Evolutionary conservation across 2,797 vertebrate species (phyloP), one percentile per base, ranked within the genome.

Genomic region (Liasis olivaceus): DNA sequence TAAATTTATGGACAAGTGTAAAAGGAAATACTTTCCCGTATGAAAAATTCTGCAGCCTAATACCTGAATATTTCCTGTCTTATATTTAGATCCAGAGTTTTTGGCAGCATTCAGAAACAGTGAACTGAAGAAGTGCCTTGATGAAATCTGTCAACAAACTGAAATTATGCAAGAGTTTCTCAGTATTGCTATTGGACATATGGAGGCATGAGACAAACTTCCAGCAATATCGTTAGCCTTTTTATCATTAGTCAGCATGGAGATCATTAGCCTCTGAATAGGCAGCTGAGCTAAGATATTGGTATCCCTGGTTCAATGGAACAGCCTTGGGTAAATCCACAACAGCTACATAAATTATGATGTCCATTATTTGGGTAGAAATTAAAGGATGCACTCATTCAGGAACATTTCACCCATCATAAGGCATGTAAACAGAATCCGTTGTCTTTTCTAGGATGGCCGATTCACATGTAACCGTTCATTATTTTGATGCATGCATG

Each of bases 101-200:
- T 96, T 94, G n/a, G 56, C 85, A 85, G 95, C 90, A 15, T 96
- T 98, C 93, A 95, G 87, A 87, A 93, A 95, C 89, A 95, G 93
- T 89, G 93, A 95, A 87, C 91, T 97, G 91, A 93, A 91, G 87
- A 92, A 95, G 92, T 95, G 96, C 90, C 97, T 98, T 56, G 91
- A 96, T 84, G 95, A 95, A 94, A 28, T 97, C 85, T 94, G 5
- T 60, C 96, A 96, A 89, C 96, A 98, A 92, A 97, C 96, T 81
- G 96, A 97, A 93, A 96, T 97, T 95, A 97, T 95, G 66, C 97
- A 96, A 91, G 95, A 97, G 58, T 95, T 98, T 88, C 97, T 98
- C 9, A 93, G 87, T 93, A 90, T 89, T 93, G 96, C 95, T 91
- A 36, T 96, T 81, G 95, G 66, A 94, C 90, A 92, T 0, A 91